Conservation (phyloP, 2,797 vertebrate species). For the Eurystomus glaucurus region DNA sequence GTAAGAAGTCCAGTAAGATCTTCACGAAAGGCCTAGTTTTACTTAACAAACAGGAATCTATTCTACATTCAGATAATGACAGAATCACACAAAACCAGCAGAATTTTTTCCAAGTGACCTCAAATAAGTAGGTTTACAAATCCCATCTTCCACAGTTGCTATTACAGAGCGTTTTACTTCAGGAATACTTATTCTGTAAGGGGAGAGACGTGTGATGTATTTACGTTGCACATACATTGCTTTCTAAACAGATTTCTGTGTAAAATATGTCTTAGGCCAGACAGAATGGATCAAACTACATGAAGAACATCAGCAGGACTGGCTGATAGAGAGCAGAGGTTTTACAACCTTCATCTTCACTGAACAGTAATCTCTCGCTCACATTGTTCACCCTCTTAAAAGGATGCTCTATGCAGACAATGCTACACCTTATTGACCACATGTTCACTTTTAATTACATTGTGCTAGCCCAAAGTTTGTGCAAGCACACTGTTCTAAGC, state of each 20-base stretch:
- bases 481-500: neutral
- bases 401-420: neutral
- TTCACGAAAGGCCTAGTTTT: conserved; percentile 47
- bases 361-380: neutral
- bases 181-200: neutral
- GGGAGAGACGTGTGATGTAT: neutral
- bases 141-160: accelerated
- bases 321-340: neutral
- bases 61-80: neutral
- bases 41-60: neutral
- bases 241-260: neutral
- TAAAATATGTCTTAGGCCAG: neutral
- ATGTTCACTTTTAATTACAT: accelerated
- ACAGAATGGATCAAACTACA: neutral
- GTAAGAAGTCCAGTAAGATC: conserved; percentile 1
- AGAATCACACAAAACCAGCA: neutral
- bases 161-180: neutral
- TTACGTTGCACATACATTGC: too few species aligned
- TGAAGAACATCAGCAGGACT: neutral
- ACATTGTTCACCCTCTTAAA: neutral
- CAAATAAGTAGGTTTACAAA: neutral
- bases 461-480: neutral
- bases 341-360: neutral
- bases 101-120: neutral
- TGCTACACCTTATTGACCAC: neutral